Evolutionary conservation across 1,140 invertebrate genomes (phyloP), one percentile per base, ranked within the genome.

Genomic region (Drosophila ambigua): DNA sequence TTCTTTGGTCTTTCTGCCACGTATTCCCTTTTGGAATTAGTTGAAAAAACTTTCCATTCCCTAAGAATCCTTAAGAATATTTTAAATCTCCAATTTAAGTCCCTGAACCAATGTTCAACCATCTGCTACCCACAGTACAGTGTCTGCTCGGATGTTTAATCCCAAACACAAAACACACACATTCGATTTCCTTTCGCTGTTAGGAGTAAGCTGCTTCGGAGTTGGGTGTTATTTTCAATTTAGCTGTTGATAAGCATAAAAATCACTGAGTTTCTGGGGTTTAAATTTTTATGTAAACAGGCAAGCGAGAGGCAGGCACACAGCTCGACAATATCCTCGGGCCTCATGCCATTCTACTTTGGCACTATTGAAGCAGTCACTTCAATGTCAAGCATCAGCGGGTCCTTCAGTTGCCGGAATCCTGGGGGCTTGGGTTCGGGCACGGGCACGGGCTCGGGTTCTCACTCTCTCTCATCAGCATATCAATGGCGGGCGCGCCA

Each of bases 211-310:
- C 46, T 69, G 75, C 41, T 41, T 28, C 13, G 35, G 49, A 43
- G 52, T 39, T 41, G 24, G 65, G 78, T 61, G 48, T 71, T 72
- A 73, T 85, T 87, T 85, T 85, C 82, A 82, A 87, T 78, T 85
- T 82, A 65, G 63, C 74, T 68, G 50, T 81, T 84, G 77, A 87
- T 87, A 81, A 77, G 73, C 83, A 87, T 75, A 87, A 85, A 85
- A 85, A 78, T 82, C 82, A 87, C 58, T 64, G 78, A 75, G 71
- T 82, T 78, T 85, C 75, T 59, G 35, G 9, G 43, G 65, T 87
- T 85, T 81, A 85, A 85, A 87, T 81, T 87, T 80, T 63, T 85
- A 77, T 84, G 77, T 85, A 85, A 84, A 84, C 81, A 85, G 58
- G 35, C 46, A 35, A 43, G 44, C 11, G 16, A 51, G 20, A 2